Evolutionary conservation across 2,888 invertebrate genomes (phyloP).

Genomic region (Dolomedes plantarius): DNA sequence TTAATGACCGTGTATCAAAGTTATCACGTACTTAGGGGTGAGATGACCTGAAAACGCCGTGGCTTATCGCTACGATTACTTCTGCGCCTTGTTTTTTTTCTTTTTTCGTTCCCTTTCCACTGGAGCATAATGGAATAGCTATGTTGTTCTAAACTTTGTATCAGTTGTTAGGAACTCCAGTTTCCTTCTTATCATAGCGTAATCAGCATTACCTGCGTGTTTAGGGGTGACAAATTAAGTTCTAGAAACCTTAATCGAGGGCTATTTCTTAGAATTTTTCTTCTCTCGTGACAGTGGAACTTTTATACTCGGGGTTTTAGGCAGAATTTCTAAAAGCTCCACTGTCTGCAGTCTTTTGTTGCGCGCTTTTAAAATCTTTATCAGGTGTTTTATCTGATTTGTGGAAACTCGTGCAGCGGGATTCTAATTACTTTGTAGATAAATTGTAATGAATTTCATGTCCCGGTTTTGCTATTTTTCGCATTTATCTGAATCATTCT

Average conservation of each 20-base stretch:
- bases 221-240: slow-evolving; percentile 65
- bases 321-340: slow-evolving; percentile 40
- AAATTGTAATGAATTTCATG: not conserved
- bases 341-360: slow-evolving; percentile 6
- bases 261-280: slow-evolving; percentile 60
- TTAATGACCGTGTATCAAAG: slow-evolving; percentile 25
- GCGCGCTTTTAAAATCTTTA: slow-evolving; percentile 41
- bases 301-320: not conserved
- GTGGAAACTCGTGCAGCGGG: slow-evolving; percentile 22
- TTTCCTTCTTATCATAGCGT: slow-evolving; percentile 46
- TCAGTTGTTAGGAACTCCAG: slow-evolving; percentile 50
- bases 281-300: slow-evolving; percentile 27
- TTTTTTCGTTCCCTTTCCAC: too few relatives aligned
- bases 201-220: slow-evolving; percentile 63
- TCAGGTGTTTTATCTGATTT: slow-evolving; percentile 57
- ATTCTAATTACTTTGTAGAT: slow-evolving; percentile 33
- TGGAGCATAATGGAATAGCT: slow-evolving; percentile 41
- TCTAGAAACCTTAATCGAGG: slow-evolving; percentile 56
- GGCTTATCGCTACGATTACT: slow-evolving; percentile 33
- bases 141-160: slow-evolving; percentile 46
- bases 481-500: not conserved
- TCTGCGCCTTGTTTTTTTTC: slow-evolving; percentile 22
- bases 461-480: not conserved
- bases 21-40: slow-evolving; percentile 28
- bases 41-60: slow-evolving; percentile 23